phyloP scores from a whole-genome alignment of 2,113 vertebrate genomes.

The Corydoras sp. region DNA sequence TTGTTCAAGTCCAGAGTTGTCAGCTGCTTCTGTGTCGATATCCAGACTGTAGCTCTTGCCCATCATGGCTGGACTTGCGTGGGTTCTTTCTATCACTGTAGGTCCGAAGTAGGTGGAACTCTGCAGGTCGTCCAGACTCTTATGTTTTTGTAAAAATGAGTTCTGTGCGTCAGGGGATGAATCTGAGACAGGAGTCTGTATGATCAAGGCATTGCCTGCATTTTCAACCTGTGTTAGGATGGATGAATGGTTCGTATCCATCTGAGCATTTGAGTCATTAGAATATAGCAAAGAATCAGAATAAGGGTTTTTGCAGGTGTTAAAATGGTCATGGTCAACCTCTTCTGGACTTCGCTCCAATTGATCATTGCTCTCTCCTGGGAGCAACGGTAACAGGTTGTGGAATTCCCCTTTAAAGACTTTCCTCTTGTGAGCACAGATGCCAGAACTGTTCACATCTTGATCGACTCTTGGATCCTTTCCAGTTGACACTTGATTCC shows the following conservation, averaged over 20 bases:
- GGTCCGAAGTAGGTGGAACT: conserved; percentile 94
- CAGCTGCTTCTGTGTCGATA: conserved; percentile 42
- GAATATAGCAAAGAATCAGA: conserved; percentile 60
- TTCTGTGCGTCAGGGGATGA: conserved; percentile 62
- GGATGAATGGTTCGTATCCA: neutral
- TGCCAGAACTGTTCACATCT: conserved; percentile 4
- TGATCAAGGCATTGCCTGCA: neutral
- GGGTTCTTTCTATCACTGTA: conserved; percentile 51
- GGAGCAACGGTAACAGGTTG: conserved; percentile 75
- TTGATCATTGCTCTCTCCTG: conserved; percentile 36
- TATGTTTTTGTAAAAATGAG: conserved; percentile 69
- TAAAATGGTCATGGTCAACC: conserved; percentile 75
- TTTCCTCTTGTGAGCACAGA: conserved; percentile 79
- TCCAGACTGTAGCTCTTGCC: conserved; percentile 92
- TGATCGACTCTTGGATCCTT: conserved; percentile 59
- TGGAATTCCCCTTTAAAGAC: conserved; percentile 90
- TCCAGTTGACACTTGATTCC: conserved; percentile 48
- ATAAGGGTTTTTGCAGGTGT: conserved; percentile 81
- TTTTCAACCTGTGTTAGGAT: neutral
- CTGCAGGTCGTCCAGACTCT: conserved; percentile 89
- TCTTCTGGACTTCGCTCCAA: conserved; percentile 54
- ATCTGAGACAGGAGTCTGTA: conserved; percentile 7
- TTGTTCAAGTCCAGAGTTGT: conserved; percentile 34
- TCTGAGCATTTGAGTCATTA: conserved; percentile 14
- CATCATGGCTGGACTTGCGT: conserved; percentile 72